A percentile compares a stretch with the other conserved stretches of the same genome.
These are phyloP conservation scores for Patiria miniata DNA, from an alignment of 35 echinoderm and acorn worm species.

Conservation along the genomic window DNA sequence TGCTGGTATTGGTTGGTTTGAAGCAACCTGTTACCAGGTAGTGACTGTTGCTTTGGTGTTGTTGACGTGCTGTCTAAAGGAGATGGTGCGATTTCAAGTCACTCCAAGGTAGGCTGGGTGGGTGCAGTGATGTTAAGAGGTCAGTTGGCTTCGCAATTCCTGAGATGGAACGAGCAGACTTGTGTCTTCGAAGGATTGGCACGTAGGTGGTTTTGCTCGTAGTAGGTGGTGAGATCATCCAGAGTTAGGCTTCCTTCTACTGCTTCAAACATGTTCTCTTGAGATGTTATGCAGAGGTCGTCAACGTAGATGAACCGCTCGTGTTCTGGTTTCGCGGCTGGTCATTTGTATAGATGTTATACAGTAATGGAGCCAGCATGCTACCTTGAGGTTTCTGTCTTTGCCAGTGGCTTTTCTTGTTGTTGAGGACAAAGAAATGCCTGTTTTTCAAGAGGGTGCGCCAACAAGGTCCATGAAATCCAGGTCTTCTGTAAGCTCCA, in stretches of 20 bases:
- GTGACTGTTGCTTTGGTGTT: constrained; percentile 14
- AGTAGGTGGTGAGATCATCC: not conserved
- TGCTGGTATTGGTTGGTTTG: constrained; percentile 25
- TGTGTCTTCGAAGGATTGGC: not conserved
- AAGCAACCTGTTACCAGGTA: constrained; percentile 11
- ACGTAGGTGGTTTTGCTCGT: not conserved
- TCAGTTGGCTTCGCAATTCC: not conserved
- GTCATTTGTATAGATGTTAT: constrained; percentile 35
- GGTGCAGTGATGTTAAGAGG: not conserved
- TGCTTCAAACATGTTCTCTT: not conserved
- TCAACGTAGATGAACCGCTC: constrained; percentile 20
- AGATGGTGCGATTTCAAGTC: not conserved
- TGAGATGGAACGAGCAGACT: no score
- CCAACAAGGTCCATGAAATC: not conserved
- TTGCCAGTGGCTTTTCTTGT: constrained; percentile 24
- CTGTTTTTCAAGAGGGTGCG: constrained; percentile 20
- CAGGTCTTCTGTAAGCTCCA: constrained; percentile 24
- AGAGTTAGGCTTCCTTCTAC: not conserved
- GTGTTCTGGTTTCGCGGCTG: not conserved
- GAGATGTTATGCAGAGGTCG: not conserved
- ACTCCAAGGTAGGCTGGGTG: constrained; percentile 11
- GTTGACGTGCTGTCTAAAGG: constrained; percentile 10
- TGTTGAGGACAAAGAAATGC: constrained; percentile 27
- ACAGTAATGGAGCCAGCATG: not conserved
- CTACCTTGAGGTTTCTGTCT: constrained; percentile 4